phyloP scores from a whole-genome alignment of 2,888 invertebrate species.

The Euclidia mi region DNA sequence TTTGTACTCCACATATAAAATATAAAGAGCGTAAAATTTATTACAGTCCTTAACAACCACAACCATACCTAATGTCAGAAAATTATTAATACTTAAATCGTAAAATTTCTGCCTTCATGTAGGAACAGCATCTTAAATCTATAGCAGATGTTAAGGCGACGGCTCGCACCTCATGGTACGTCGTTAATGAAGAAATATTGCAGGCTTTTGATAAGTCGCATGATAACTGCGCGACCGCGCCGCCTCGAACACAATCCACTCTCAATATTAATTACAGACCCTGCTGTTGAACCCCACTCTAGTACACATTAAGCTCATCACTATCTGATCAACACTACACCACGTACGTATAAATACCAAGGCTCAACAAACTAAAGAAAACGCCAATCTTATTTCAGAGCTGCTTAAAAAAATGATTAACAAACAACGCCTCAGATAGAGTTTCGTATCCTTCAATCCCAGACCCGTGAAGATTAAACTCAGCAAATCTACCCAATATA shows the following conservation, averaged over 20 bases:
- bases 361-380: conserved; percentile 56
- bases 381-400: conserved; percentile 61
- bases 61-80: conserved; percentile 30
- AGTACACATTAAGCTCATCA: conserved; percentile 42
- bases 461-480: conserved; percentile 59
- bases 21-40: no score
- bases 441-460: conserved; percentile 59
- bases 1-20: no score
- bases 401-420: conserved; percentile 71
- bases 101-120: conserved; percentile 37
- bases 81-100: conserved; percentile 37
- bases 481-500: conserved; percentile 47
- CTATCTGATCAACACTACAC: conserved; percentile 52
- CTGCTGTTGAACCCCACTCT: conserved; percentile 53
- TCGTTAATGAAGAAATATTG: conserved; percentile 89
- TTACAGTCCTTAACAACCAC: background rate
- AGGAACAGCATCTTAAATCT: conserved; percentile 58
- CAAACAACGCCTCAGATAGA: conserved; percentile 75
- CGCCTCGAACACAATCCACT: conserved; percentile 66
- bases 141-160: conserved; percentile 70
- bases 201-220: conserved; percentile 78
- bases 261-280: conserved; percentile 78
- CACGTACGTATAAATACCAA: conserved; percentile 44
- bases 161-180: conserved; percentile 70
- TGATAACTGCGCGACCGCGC: conserved; percentile 75